Evolutionary conservation across 2,113 vertebrate genomes (phyloP), one percentile per base, ranked within the genome.

Genomic region (Oceanodroma tethys): DNA sequence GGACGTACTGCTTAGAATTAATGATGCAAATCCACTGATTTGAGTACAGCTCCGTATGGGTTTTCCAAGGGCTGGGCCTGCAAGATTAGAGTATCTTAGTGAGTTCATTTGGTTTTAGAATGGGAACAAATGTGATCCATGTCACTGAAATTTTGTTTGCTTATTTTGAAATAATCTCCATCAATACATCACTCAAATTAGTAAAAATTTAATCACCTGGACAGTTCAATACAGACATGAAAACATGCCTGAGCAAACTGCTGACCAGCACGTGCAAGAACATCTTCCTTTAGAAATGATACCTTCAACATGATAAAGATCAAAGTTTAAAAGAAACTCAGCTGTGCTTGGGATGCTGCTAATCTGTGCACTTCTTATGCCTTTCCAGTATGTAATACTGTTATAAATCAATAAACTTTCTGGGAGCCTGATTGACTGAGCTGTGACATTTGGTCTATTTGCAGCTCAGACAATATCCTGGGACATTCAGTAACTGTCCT

Each of bases 141-240:
- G 3, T 0, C 43, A 38, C 22, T 9, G 3, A 71, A 78, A 10
- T 12, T 58, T n/a, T 78, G 18, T 63, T 71, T 76, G 9, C 9
- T 65, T 60, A 16, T 81, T 93, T 84, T 73, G 48, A 47, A 67
- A 52, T 34, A 36, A 73, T 9, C 5, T 62, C 12, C 4, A 8
- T 48, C 36, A 48, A 40, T 25, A 34, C 0, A 0, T 45, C 32
- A 11, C 16, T 71, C 17, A n/a, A 55, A 78, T 91, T 32, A 67
- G 12, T 14, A 45, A 48, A 82, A 60, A 59, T 11, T 63, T 32
- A 21, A 59, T 71, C 19, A 17, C 13, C 10, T 32, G 32, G 34
- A 32, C 11, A 53, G n/a, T 7, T 34, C 9, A 65, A 9, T 13
- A 43, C 2, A 72, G 78, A 23, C 32, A 18, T 0, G 0, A 50